A percentile compares a stretch with the other conserved stretches of the same genome.
phyloP scores from a whole-genome alignment of 2,888 invertebrate species.

The Galerucella nymphaeae region DNA sequence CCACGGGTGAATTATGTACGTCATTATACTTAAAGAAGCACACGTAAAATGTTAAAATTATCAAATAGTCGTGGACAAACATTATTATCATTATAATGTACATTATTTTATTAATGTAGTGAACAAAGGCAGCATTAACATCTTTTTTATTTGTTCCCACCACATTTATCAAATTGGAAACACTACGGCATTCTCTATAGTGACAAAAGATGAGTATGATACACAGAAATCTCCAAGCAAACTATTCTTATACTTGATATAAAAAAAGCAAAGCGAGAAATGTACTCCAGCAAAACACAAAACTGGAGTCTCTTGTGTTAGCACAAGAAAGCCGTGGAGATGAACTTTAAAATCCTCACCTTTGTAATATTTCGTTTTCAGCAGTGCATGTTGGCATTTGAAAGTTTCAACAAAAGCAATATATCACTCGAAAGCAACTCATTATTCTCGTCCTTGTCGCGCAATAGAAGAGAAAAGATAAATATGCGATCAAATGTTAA shows the following conservation, averaged over 20 bases:
- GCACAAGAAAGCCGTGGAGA: conserved; percentile 7
- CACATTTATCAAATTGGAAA: too few relatives aligned
- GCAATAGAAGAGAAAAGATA: conserved; percentile 38
- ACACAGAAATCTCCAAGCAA: background rate
- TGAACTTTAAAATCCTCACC: conserved; percentile 35
- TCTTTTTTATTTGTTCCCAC: too few relatives aligned
- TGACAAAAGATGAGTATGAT: background rate
- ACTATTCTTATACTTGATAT: background rate
- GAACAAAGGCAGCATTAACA: too few relatives aligned
- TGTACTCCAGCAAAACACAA: conserved; percentile 3
- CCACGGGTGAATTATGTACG: too few relatives aligned
- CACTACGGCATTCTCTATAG: background rate
- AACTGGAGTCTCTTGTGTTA: conserved; percentile 10
- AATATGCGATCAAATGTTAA: conserved; percentile 62
- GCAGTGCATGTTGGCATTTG: conserved; percentile 22
- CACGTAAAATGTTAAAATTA: too few relatives aligned
- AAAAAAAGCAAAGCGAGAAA: conserved; percentile 1
- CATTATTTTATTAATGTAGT: too few relatives aligned
- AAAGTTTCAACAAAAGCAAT: conserved; percentile 34
- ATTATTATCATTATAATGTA: too few relatives aligned
- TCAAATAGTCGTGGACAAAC: too few relatives aligned
- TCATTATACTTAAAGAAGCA: too few relatives aligned
- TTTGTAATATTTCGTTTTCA: conserved; percentile 27
- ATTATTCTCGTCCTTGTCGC: conserved; percentile 39
- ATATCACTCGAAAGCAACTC: conserved; percentile 34